Base-by-base conservation (phyloP, 2,888 invertebrate genomes). In the Calephelis perditalis region DNA sequence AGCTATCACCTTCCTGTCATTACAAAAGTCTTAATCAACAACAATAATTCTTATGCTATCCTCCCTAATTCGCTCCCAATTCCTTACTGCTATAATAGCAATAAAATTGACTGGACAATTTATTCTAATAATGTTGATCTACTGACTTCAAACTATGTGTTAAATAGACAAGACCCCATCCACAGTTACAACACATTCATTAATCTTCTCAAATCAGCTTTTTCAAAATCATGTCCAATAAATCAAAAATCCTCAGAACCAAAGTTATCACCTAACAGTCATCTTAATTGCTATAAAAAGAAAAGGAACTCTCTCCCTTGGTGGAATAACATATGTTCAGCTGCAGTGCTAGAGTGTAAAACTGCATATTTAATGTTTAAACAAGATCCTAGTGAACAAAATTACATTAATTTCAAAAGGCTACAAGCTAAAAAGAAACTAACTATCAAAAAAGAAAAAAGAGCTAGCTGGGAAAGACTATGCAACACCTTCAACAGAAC, bases 401-500 rank as follows among this genome's bases (percentile, higher is more conserved):
- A 57, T 15, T 57, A 44, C 44, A 44, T 44, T 44, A 26, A 43
- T 12, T 56, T 44, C 26, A 56, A 56, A 56, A 56, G 44, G 10
- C 7, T 56, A 1, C 43, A 56, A 26, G 56, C 56, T 9, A 40
- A 56, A 56, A 56, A 56, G 44, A 56, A 56, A 56, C 43, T 43
- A 5, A 44, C 10, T 43, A 44, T 56, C 26, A 57, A 45, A 35
- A 15, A 57, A 10, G 56, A 57, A 57, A 57, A 44, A 44, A 35
- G 43, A 26, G 44, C 43, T 26, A 44, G 44, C 26, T 57, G 56
- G 56, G 44, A 57, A 10, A 44, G 35, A 11, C 7, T 45, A 10
- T 57, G 56, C 44, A 57, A 44, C 44, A 26, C 44, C 44, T 57
- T 57, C 35, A 45, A 57, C 44, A 57, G 57, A 57, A 56, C 44